Evolutionary conservation across 2,888 invertebrate genomes (phyloP).

Genomic region (Atrina japonica): DNA sequence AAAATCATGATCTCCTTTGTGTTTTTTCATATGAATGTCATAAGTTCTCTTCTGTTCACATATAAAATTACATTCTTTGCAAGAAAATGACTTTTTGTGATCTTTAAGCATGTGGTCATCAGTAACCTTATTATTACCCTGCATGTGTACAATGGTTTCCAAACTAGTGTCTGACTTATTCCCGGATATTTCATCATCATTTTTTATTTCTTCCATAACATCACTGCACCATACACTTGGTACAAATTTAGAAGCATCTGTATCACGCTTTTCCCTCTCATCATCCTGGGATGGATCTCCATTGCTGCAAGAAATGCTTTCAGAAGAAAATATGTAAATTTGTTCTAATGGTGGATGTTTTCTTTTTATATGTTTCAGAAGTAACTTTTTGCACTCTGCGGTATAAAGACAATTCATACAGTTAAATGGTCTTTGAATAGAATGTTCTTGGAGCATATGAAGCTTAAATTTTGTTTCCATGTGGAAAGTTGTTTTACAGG

Average conservation of each 20-base stretch:
- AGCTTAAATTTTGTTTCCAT: constrained; percentile 41
- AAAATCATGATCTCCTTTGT: constrained; percentile 19
- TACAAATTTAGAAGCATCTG: too few species aligned
- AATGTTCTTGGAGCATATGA: constrained; percentile 42
- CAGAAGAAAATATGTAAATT: neutral
- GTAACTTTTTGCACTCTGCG: constrained; percentile 24
- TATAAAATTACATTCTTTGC: constrained; percentile 26
- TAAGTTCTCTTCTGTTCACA: constrained; percentile 43
- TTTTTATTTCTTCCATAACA: too few species aligned
- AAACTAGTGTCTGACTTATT: neutral
- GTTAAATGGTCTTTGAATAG: constrained; percentile 28
- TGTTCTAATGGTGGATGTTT: constrained; percentile 5
- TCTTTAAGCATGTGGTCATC: neutral
- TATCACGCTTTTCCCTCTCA: too few species aligned
- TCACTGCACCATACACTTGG: too few species aligned
- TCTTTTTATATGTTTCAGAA: constrained; percentile 30
- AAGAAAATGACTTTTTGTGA: constrained; percentile 3
- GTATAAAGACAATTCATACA: constrained; percentile 36
- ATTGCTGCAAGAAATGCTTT: too few species aligned
- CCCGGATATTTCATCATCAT: too few species aligned
- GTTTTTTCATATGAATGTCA: constrained; percentile 33
- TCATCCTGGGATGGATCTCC: too few species aligned
- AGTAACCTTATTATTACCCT: too few species aligned
- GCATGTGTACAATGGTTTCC: neutral
- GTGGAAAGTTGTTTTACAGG: constrained; percentile 39